Evolutionary conservation across 1,140 invertebrate species (phyloP).

Genomic region (Orchestia grillus): DNA sequence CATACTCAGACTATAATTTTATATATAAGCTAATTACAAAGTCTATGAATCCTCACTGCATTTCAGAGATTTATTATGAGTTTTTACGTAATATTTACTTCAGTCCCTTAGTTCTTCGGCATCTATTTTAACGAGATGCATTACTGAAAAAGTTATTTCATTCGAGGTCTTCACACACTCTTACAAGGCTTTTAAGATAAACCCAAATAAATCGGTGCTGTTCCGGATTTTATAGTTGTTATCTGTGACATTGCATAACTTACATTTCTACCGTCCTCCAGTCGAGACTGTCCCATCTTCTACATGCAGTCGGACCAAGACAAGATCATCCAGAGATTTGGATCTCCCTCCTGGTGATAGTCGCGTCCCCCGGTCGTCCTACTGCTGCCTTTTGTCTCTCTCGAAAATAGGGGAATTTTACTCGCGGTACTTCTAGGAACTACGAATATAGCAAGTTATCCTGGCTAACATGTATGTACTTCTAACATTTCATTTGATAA

Average conservation of each 20-base stretch:
- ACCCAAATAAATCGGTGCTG: neutral
- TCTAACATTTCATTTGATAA: too few relatives aligned
- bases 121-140: neutral
- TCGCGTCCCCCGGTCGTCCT: neutral
- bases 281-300: conserved; percentile 99
- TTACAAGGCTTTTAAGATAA: neutral
- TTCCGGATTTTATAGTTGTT: neutral
- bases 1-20: too few relatives aligned
- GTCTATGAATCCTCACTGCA: too few relatives aligned
- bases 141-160: neutral
- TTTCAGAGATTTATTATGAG: too few relatives aligned
- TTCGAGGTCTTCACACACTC: neutral
- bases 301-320: conserved; percentile 92
- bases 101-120: too few relatives aligned
- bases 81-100: too few relatives aligned
- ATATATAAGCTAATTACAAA: too few relatives aligned
- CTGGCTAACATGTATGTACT: too few relatives aligned
- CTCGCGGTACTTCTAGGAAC: neutral
- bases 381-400: neutral
- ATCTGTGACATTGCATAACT: neutral
- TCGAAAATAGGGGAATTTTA: neutral
- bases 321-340: conserved; percentile 86
- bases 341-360: conserved; percentile 69
- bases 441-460: too few relatives aligned
- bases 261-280: conserved; percentile 71